These are phyloP conservation scores for Chrysopa pallens DNA, from an alignment of 1,140 invertebrate genomes.

Conservation along the genomic window DNA sequence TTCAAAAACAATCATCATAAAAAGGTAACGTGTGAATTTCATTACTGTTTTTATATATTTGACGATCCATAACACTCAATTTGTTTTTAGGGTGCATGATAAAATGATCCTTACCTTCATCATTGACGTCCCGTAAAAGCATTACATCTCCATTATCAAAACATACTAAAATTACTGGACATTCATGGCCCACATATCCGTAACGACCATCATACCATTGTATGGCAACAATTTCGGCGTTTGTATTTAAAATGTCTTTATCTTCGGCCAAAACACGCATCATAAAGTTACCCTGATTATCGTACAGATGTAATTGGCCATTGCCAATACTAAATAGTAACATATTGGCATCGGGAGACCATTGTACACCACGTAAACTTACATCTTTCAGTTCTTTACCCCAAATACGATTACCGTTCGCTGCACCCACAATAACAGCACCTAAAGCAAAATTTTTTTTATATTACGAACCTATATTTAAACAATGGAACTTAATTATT, in stretches of 20 bases:
- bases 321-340: conserved; percentile 78
- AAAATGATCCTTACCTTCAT: too few species aligned
- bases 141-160: conserved; percentile 75
- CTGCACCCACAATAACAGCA: conserved; percentile 57
- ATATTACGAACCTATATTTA: conserved; percentile 1
- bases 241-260: too few species aligned
- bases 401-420: conserved; percentile 96
- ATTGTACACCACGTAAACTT: conserved; percentile 61
- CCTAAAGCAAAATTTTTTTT: conserved; percentile 19
- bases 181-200: conserved; percentile 46
- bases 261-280: conserved; percentile 17
- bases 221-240: conserved; percentile 40
- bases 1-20: too few species aligned
- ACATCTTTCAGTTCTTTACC: conserved; percentile 86
- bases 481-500: conserved; percentile 7
- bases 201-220: conserved; percentile 73
- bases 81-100: too few species aligned
- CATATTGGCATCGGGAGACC: conserved; percentile 87
- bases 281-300: conserved; percentile 67
- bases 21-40: too few species aligned
- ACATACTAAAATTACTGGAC: conserved; percentile 68
- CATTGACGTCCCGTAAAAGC: conserved; percentile 75
- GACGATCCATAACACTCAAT: too few species aligned
- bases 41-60: too few species aligned
- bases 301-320: conserved; percentile 89